Conservation (phyloP, 2,113 vertebrate species). For the Oreochromis niloticus region DNA sequence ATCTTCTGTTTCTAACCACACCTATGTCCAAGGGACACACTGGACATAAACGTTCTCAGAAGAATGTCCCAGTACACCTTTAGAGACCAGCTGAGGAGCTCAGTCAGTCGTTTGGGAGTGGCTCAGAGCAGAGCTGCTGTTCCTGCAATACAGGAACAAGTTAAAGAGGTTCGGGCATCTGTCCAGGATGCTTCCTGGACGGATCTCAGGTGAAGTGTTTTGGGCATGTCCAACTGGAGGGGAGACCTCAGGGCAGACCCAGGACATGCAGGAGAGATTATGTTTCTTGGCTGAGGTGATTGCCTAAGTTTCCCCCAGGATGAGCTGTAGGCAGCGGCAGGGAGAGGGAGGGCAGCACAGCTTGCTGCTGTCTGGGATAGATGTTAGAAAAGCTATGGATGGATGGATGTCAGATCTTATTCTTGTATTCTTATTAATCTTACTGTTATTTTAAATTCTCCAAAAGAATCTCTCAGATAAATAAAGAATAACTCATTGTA, state of each 20-base stretch:
- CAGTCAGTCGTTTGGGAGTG: rapidly evolving
- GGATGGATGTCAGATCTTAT: background rate
- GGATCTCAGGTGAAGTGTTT: background rate
- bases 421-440: background rate
- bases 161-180: background rate
- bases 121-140: background rate
- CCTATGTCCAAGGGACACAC: background rate
- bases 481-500: background rate
- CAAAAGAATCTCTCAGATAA: background rate
- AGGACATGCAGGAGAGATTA: background rate
- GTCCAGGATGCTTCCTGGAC: background rate
- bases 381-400: background rate
- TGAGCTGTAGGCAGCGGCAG: background rate
- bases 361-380: background rate
- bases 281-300: background rate
- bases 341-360: rapidly evolving
- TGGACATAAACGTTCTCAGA: rapidly evolving
- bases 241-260: background rate
- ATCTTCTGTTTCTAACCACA: background rate
- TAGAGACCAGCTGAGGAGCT: background rate
- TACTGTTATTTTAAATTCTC: background rate
- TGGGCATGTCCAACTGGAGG: background rate
- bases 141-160: background rate
- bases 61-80: background rate
- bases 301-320: background rate